A percentile compares a stretch with the other conserved stretches of the same genome.
These are phyloP conservation scores for Heliconius nattereri DNA, from an alignment of 1,140 invertebrate species.

Conservation along the genomic window DNA sequence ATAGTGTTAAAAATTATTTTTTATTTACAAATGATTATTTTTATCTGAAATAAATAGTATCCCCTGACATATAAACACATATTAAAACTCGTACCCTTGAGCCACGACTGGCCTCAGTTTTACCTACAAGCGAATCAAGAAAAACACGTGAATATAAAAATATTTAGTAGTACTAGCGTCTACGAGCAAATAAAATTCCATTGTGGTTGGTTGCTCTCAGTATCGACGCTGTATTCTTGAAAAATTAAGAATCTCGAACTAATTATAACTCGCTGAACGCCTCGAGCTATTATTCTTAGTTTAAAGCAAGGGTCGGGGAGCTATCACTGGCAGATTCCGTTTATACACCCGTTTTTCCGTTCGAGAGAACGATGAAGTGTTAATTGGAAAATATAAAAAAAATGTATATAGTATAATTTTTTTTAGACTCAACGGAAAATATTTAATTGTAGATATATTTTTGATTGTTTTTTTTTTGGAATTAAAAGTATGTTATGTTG, in stretches of 20 bases:
- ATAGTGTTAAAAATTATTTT: too few species aligned
- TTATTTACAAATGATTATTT: too few species aligned
- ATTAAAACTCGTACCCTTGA: too few species aligned
- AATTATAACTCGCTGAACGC: conserved; percentile 44
- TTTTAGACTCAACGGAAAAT: background rate
- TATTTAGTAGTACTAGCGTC: background rate
- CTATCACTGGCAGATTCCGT: conserved; percentile 43
- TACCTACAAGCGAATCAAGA: background rate
- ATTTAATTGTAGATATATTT: background rate
- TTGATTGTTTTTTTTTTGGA: too few species aligned
- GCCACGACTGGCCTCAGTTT: too few species aligned
- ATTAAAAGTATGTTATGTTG: too few species aligned
- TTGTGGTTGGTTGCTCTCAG: background rate
- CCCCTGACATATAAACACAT: too few species aligned
- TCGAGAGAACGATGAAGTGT: conserved; percentile 21
- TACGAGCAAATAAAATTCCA: background rate
- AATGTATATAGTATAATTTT: background rate
- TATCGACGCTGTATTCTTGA: conserved; percentile 15
- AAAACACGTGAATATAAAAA: background rate
- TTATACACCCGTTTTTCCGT: conserved; percentile 14
- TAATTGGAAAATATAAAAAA: conserved; percentile 20
- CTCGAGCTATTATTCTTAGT: conserved; percentile 28
- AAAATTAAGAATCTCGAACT: conserved; percentile 48
- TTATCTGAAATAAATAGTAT: too few species aligned
- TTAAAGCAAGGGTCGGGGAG: conserved; percentile 31